phyloP scores from a whole-genome alignment of 1,140 invertebrate genomes.

The Bombus confusus region DNA sequence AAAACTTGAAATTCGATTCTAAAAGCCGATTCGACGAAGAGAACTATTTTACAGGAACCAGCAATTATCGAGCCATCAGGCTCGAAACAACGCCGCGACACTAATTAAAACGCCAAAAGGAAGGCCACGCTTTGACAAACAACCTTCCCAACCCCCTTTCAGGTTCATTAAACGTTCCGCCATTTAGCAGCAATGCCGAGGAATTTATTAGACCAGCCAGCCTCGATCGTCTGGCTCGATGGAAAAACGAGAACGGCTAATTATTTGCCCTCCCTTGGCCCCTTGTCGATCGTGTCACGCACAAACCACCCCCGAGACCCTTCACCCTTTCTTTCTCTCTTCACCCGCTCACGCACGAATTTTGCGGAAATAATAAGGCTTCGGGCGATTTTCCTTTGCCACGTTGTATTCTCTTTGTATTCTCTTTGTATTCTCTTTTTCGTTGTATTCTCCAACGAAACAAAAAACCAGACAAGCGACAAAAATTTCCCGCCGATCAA shows the following conservation, averaged over 20 bases:
- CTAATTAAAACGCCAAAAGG: slow-evolving; percentile 29
- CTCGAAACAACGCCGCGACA: neutral
- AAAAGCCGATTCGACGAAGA: neutral
- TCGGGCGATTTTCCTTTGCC: slow-evolving; percentile 33
- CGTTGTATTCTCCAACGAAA: too few species aligned
- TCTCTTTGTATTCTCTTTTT: neutral
- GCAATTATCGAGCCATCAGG: neutral
- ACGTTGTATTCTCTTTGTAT: neutral
- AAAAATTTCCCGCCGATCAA: too few species aligned
- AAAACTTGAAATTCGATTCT: neutral
- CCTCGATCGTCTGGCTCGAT: slow-evolving; percentile 10
- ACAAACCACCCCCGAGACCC: neutral
- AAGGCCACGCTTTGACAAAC: neutral
- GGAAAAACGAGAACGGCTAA: slow-evolving; percentile 45
- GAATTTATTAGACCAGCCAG: slow-evolving; percentile 47
- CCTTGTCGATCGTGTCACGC: neutral
- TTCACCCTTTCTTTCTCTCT: neutral
- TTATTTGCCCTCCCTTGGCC: slow-evolving; percentile 30
- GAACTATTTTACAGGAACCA: neutral
- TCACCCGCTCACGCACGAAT: neutral
- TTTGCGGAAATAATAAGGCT: slow-evolving; percentile 38
- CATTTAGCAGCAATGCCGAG: slow-evolving; percentile 38
- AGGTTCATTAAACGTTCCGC: slow-evolving; percentile 39
- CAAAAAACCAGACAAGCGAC: neutral
- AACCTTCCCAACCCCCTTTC: neutral